Base-by-base conservation (phyloP, 2,888 invertebrate genomes). In the Steinernema scapterisci region DNA sequence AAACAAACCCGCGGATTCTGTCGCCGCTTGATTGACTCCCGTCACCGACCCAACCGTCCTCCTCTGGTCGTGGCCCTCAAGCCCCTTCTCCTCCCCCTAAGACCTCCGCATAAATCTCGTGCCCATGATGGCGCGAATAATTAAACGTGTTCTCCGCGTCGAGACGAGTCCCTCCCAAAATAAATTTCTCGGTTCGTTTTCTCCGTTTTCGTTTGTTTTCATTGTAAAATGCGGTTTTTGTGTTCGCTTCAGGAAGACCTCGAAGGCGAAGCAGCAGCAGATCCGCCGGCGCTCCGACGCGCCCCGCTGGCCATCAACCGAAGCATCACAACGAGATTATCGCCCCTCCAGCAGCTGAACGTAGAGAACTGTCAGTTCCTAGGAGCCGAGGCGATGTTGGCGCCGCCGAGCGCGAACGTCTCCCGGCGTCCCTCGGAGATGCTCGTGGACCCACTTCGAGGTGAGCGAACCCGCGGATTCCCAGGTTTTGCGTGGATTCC, bases 371-470 rank as follows among this genome's bases (percentile, higher is more conserved):
- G 63, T 63, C 63, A 38, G 6, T 27, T 27, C 31, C 52, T 21
- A 23, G 52, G 52, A 25, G 63, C 25, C 63, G 63, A 16, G 27
- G 63, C 9, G 63, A 63, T 63, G 63, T 31, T 63, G 63, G 63
- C 31, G 63, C 38, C 63, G 63, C 7, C 63, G 63, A 54, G 54
- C 54, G 19, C 63, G 63, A 63, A 38, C 63, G 63, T 38, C 63
- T 77, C 76, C n/a, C 75, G 77, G 21, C 76, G 77, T 9, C 77
- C 52, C 27, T 73, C 73, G 70, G 76, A 77, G 52, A 77, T 77
- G 76, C n/a, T 77, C 13, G 45, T 77, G 31, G 77, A 77, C 46
- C 73, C 76, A 13, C 70, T 63, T 13, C 73, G 71, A 77, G 54
- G 77, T 77, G 51, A 72, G 77, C 23, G n/a, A n/a, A n/a, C 48